Evolutionary conservation across 2,113 vertebrate genomes (phyloP), one percentile per base, ranked within the genome.

Genomic region (Pavo muticus): DNA sequence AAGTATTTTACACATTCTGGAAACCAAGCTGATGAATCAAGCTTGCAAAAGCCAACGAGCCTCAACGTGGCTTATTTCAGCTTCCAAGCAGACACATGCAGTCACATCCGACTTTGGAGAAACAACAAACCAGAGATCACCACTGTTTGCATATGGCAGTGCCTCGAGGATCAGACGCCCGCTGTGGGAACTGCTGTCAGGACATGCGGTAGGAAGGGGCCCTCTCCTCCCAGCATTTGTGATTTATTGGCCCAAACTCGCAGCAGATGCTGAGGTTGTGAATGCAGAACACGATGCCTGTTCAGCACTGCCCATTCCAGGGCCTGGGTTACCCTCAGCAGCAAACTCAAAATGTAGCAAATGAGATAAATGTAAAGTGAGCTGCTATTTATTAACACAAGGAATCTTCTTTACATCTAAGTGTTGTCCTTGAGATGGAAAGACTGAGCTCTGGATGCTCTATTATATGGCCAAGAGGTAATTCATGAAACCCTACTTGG

Each of bases 71-170:
- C 63, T 94, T 91, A 85, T 77, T 95, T 91, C 80, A 91, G 88
- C 95, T 93, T 95, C 82, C 65, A 88, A 88, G 76, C 57, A 92
- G 82, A 83, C 82, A 90, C 91, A 95, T n/a, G 79, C 75, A 91
- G 90, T 69, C 54, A 1, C 65, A 88, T 86, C 78, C 0, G 69
- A 81, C 85, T 85, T 94, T 97, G 93, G 94, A 94, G 90, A 73
- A 93, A 91, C 72, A 96, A 92, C 89, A 96, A 95, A 95, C 64
- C 91, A 93, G 82, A 86, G 94, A 96, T 95, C 95, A 97, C 72
- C 57, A 80, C 52, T 90, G 57, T 88, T 72, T 94, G 69, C 96
- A 96, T 97, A 96, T 86, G 95, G 94, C 73, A 90, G n/a, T 45
- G 83, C 90, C 91, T 94, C 3, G 40, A 95, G 88, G 95, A 95